Evolutionary conservation across 2,888 invertebrate species (phyloP).

Genomic region (Gisinianus flammeolus): DNA sequence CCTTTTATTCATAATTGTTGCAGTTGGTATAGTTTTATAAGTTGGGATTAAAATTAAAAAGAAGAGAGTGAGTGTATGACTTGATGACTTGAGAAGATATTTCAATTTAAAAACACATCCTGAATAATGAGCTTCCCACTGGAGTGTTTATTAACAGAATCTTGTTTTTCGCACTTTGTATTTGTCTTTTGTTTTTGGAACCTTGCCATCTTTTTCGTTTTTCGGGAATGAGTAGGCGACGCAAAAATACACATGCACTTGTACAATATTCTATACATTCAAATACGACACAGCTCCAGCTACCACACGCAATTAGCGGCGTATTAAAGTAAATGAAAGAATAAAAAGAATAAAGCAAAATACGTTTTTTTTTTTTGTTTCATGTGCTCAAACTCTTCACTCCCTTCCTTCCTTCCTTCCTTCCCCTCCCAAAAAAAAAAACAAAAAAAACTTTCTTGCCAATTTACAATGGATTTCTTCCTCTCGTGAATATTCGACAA

Average conservation of each 20-base stretch:
- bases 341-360: background rate
- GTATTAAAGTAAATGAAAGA: conserved; percentile 25
- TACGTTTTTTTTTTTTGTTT: no score
- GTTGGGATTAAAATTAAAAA: background rate
- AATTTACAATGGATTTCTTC: conserved; percentile 14
- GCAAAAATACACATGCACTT: background rate
- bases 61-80: background rate
- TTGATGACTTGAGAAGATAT: background rate
- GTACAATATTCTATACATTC: background rate
- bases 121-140: conserved; percentile 27
- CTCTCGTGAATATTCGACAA: background rate
- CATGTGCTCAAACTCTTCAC: background rate
- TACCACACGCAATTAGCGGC: conserved; percentile 19
- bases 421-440: background rate
- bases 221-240: background rate
- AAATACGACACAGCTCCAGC: background rate
- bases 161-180: conserved; percentile 27
- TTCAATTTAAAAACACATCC: background rate
- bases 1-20: no score
- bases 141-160: conserved; percentile 20
- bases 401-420: background rate
- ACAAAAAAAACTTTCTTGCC: background rate
- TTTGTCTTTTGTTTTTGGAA: conserved; percentile 19
- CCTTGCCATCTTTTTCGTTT: conserved; percentile 15
- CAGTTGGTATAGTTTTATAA: no score